Evolutionary conservation across 92 coral and sea anemone species (phyloP), one percentile per base, ranked within the genome.

Genomic region (Virgularia gustaviana): DNA sequence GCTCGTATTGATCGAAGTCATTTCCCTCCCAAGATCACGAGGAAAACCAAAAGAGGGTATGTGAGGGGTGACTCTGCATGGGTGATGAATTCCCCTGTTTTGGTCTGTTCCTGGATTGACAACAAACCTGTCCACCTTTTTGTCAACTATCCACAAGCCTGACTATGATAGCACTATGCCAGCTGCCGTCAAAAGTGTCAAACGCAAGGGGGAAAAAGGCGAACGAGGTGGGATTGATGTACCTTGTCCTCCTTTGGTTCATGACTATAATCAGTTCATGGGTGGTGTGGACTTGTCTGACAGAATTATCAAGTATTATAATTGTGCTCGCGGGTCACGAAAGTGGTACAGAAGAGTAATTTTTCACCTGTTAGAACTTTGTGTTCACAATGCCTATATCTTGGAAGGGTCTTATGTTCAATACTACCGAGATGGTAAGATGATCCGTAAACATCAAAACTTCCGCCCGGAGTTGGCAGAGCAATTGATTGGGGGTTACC

Each of bases 401-500:
- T 73, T 58, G 75, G 64, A 81, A 30, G 53, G 51, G 61, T n/a
- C n/a, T n/a, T n/a, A n/a, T n/a, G n/a, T n/a, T n/a, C n/a, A n/a
- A n/a, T 68, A 75, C 35, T 80, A 75, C 65, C 49, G 61, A 60
- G 71, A 75, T 66, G 81, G 71, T 24, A 76, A 71, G 59, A 51
- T 71, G 41, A 18, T 28, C 33, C 41, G 58, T 38, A 59, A 56
- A 63, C 71, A 57, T 23, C 61, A 66, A 71, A 72, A 81, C 61
- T 81, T 75, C 65, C 55, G 78, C 57, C 37, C 42, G 65, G 77
- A 81, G 52, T 55, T 80, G 67, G 79, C 79, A 11, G 84, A 61
- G 59, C 29, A 63, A 18, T 64, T 72, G 41, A 57, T 74, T 62
- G 85, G 70, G 44, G 57, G 68, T 47, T n/a, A n/a, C n/a, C n/a